Percentiles rank a stretch among this genome's conserved stretches.
Evolutionary conservation across 2,113 vertebrate species (phyloP).

Genomic region (Phasianus colchicus): DNA sequence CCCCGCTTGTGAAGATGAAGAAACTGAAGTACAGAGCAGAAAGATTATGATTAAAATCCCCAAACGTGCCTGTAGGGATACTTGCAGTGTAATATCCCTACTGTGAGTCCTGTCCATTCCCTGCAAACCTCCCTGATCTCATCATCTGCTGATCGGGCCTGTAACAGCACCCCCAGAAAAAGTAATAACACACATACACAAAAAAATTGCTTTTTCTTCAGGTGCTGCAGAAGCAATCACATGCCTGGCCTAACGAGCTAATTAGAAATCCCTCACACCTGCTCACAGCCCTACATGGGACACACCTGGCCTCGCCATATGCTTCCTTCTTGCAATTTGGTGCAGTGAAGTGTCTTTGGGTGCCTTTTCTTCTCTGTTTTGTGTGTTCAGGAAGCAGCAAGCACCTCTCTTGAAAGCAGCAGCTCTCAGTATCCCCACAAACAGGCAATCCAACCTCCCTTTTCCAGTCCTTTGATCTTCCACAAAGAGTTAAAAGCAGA

Average conservation of each 20-base stretch:
- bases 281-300: rapidly evolving
- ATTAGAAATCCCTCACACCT: neutral
- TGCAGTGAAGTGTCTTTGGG: neutral
- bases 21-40: neutral
- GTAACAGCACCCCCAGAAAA: neutral
- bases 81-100: neutral
- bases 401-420: neutral
- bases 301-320: rapidly evolving
- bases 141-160: neutral
- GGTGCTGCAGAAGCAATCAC: neutral
- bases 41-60: neutral
- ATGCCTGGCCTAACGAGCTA: neutral
- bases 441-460: neutral
- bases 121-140: neutral
- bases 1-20: neutral
- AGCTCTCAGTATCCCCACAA: neutral
- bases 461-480: neutral
- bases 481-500: neutral
- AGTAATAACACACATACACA: neutral
- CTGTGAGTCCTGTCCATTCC: neutral
- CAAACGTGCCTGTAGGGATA: neutral
- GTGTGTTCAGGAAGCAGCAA: neutral
- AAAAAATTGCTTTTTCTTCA: neutral
- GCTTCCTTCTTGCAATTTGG: neutral
- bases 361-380: neutral